Percentiles rank a stretch among this genome's conserved stretches.
These are phyloP conservation scores for Perca flavescens DNA, from an alignment of 2,113 vertebrate species.

Conservation along the genomic window DNA sequence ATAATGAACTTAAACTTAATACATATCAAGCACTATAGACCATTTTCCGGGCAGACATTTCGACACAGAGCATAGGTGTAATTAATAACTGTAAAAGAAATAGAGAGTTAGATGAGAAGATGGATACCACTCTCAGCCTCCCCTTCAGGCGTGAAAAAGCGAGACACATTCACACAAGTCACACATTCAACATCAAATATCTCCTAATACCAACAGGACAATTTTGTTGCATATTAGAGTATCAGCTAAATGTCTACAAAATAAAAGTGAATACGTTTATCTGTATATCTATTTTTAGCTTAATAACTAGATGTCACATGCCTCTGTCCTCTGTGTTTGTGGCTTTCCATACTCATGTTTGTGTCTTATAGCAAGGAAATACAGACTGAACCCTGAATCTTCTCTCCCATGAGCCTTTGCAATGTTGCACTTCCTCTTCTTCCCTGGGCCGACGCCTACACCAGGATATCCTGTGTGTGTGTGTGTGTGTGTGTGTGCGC, in stretches of 20 bases:
- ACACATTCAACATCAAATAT: background rate
- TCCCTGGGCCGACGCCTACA: conserved; percentile 38
- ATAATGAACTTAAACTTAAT: too few species aligned
- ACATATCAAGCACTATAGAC: background rate
- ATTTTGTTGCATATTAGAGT: background rate
- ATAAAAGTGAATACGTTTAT: too few species aligned
- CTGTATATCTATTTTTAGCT: too few species aligned
- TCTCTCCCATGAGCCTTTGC: conserved; percentile 23
- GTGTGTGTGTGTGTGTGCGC: conserved; percentile 39
- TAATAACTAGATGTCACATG: background rate
- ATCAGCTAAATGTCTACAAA: background rate
- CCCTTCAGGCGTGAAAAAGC: background rate
- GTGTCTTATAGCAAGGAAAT: background rate
- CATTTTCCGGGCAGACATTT: background rate
- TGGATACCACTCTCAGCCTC: background rate
- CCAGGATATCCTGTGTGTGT: conserved; percentile 71
- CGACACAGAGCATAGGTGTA: background rate
- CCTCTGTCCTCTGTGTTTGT: background rate
- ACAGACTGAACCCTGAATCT: background rate
- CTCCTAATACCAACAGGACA: background rate
- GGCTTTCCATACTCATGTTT: background rate
- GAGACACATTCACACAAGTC: background rate
- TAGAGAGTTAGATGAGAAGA: background rate
- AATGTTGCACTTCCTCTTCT: conserved; percentile 60
- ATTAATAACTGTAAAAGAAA: background rate